Percentiles rank a stretch among this genome's conserved stretches.
Evolutionary conservation across 2,113 vertebrate genomes (phyloP).

Genomic region (Psilopsiagon aurifrons): DNA sequence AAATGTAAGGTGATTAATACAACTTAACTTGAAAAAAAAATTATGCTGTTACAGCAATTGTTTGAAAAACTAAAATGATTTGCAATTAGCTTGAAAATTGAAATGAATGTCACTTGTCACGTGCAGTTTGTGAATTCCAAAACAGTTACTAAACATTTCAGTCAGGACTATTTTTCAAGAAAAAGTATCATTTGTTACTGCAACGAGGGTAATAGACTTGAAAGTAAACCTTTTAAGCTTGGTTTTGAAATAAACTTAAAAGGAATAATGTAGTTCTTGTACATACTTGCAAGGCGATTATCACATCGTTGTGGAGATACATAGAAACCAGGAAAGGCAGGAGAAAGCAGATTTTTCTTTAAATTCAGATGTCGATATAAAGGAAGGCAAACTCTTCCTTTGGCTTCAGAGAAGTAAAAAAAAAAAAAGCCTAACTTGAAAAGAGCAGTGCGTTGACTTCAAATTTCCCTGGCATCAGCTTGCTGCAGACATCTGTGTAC

Average conservation of each 20-base stretch:
- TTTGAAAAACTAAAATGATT: conserved; percentile 26
- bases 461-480: background rate
- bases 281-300: conserved; percentile 3
- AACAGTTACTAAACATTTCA: conserved; percentile 20
- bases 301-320: background rate
- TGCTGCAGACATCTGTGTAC: background rate
- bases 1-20: conserved; percentile 38
- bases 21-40: conserved; percentile 11
- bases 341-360: background rate
- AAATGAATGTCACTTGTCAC: conserved; percentile 35
- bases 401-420: background rate
- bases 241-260: conserved; percentile 33
- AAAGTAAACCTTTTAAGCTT: conserved; percentile 5
- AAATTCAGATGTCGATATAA: background rate
- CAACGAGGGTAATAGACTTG: background rate
- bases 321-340: background rate
- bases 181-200: background rate
- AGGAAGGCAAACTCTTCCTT: background rate
- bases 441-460: background rate
- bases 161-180: conserved; percentile 25
- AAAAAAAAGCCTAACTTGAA: background rate
- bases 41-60: background rate
- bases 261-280: background rate
- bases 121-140: background rate
- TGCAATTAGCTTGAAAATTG: conserved; percentile 43